phyloP scores from a whole-genome alignment of 2,888 invertebrate genomes.

The Catocala nupta region DNA sequence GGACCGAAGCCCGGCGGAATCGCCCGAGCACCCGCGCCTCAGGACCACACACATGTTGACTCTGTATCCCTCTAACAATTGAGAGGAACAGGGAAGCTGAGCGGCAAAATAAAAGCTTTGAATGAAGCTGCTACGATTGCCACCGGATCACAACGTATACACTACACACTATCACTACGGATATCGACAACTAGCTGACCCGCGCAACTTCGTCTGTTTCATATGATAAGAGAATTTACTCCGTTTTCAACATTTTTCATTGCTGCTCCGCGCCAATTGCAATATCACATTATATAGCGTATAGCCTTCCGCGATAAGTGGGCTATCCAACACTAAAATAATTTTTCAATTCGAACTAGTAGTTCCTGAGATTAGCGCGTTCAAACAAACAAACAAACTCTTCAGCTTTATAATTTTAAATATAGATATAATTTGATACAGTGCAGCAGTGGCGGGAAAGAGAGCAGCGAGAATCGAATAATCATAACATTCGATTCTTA shows the following conservation, averaged over 20 bases:
- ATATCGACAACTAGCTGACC: too few relatives aligned
- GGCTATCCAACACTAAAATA: too few relatives aligned
- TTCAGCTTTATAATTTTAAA: too few relatives aligned
- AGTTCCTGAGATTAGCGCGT: too few relatives aligned
- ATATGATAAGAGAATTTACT: too few relatives aligned
- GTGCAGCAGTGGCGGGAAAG: conserved; percentile 39
- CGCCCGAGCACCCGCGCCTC: conserved; percentile 66
- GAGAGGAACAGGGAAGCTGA: conserved; percentile 67
- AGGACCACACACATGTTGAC: conserved; percentile 83
- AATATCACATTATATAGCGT: too few relatives aligned
- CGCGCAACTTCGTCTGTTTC: too few relatives aligned
- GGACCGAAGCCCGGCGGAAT: conserved; percentile 72
- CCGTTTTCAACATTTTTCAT: too few relatives aligned
- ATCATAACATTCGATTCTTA: conserved; percentile 15
- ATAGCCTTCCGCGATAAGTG: too few relatives aligned
- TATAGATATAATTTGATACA: conserved; percentile 55
- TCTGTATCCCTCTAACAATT: conserved; percentile 70
- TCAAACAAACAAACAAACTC: too few relatives aligned
- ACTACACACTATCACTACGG: conserved; percentile 59
- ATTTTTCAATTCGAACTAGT: too few relatives aligned
- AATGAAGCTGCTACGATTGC: conserved; percentile 75
- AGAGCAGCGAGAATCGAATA: conserved; percentile 31
- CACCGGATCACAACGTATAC: conserved; percentile 63
- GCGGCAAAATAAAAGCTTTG: conserved; percentile 82
- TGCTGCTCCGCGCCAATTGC: too few relatives aligned